Evolutionary conservation across 2,888 invertebrate genomes (phyloP).

Genomic region (Blastobasis adustella): DNA sequence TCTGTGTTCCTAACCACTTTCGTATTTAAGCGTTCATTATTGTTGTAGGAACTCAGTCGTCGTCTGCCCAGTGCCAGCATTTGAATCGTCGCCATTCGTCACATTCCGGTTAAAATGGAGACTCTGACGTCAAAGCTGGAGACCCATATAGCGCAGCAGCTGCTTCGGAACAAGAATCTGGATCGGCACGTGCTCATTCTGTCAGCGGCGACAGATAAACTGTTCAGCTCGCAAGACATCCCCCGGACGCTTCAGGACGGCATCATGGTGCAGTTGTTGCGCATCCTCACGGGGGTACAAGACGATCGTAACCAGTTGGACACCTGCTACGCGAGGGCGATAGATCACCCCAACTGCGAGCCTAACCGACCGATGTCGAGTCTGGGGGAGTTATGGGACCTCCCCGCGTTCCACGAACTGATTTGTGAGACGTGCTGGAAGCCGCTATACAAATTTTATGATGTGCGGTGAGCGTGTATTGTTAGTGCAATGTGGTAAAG

Average conservation of each 20-base stretch:
- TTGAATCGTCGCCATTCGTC: too few species aligned
- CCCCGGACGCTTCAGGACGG: background rate
- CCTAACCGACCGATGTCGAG: background rate
- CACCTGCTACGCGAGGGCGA: constrained; percentile 5
- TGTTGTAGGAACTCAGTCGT: too few species aligned
- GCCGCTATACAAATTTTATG: constrained; percentile 5
- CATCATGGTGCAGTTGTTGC: background rate
- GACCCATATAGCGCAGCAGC: background rate
- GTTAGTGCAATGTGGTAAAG: too few species aligned
- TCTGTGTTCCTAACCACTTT: too few species aligned
- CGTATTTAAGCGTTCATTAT: too few species aligned
- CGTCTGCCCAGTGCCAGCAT: too few species aligned
- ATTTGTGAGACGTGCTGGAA: constrained; percentile 9
- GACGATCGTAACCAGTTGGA: constrained; percentile 9
- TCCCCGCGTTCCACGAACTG: constrained; percentile 15
- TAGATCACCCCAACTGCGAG: constrained; percentile 12
- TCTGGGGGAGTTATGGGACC: constrained; percentile 16
- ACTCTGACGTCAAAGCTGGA: constrained; percentile 8
- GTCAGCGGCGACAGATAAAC: background rate
- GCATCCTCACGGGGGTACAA: background rate
- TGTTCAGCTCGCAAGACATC: background rate
- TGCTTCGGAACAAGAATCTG: background rate
- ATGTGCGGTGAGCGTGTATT: background rate
- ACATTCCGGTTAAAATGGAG: constrained; percentile 4
- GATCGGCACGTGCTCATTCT: background rate